Base-by-base conservation (phyloP, 2,797 vertebrate species). In the Sylvilagus floridanus region DNA sequence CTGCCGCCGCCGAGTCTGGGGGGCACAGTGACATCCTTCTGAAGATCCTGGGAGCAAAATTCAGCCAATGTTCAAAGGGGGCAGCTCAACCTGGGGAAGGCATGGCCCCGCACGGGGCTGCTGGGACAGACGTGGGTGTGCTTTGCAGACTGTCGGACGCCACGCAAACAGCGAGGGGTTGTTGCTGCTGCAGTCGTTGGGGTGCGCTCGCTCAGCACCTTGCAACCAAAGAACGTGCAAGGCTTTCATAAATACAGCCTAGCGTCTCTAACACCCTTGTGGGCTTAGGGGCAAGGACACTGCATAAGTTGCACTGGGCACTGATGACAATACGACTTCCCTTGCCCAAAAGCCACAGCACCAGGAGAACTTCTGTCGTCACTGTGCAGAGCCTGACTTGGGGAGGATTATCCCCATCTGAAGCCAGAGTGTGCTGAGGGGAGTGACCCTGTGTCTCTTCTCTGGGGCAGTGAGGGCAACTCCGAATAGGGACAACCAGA, bases 11-110 rank as follows among this genome's bases (percentile, higher is more conserved):
- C 8, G 42, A 42, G 42, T 42, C 42, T 42, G 7, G 42, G 42
- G 8, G 42, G 7, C 42, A 42, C 71, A 6, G 1, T 30, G 66
- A 35, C 62, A 32, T 82, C 78, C 66, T 88, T 82, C 68, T 7
- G 63, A 65, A 90, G 69, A 76, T 37, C 28, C 72, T 30, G 60
- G 62, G n/a, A 87, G 86, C 66, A 69, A 93, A 93, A 42, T 8
- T 3, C 75, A 84, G 21, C n/a, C 14, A 24, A 32, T 35, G 2
- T 63, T 71, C 21, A 30, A 76, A 84, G 1, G 28, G 73, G 72
- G 63, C 5, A 3, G 22, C 9, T 65, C 5, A 47, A 7, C 4
- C 16, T 54, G 63, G 16, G 1, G 1, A 16, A 47, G 90, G 47
- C 42, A 68, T 52, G 71, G 75, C 42, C 62, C n/a, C 47, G 28